phyloP scores from a whole-genome alignment of 2,797 vertebrate genomes.

The Tolypeutes matacus region DNA sequence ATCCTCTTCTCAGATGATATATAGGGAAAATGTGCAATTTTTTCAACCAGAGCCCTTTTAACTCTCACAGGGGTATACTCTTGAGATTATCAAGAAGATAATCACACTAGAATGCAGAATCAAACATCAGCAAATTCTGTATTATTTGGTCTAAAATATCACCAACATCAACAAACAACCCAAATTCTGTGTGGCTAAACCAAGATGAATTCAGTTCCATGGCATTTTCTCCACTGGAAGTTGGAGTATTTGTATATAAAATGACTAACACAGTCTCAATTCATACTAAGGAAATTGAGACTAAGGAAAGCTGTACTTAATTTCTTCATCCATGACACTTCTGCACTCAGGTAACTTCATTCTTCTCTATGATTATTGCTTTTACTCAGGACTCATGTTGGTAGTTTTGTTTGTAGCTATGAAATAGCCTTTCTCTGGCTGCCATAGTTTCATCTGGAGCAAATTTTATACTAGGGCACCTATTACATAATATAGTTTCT shows the following conservation, averaged over 20 bases:
- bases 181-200: background rate
- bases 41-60: background rate
- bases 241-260: background rate
- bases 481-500: background rate
- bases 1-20: background rate
- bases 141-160: background rate
- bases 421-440: background rate
- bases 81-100: slow-evolving; percentile 1
- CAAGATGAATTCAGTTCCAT: background rate
- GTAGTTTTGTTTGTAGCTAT: background rate
- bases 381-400: background rate
- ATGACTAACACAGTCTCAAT: background rate
- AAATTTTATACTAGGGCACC: background rate
- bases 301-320: background rate
- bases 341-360: background rate
- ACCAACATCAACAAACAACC: background rate
- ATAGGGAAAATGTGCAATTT: background rate
- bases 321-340: background rate
- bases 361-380: background rate
- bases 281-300: background rate
- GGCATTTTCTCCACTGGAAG: background rate
- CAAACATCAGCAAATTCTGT: background rate
- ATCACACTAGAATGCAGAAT: background rate
- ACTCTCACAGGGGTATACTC: background rate
- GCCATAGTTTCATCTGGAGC: background rate